Evolutionary conservation across 2,797 vertebrate species (phyloP).

Genomic region (Miichthys miiuy): DNA sequence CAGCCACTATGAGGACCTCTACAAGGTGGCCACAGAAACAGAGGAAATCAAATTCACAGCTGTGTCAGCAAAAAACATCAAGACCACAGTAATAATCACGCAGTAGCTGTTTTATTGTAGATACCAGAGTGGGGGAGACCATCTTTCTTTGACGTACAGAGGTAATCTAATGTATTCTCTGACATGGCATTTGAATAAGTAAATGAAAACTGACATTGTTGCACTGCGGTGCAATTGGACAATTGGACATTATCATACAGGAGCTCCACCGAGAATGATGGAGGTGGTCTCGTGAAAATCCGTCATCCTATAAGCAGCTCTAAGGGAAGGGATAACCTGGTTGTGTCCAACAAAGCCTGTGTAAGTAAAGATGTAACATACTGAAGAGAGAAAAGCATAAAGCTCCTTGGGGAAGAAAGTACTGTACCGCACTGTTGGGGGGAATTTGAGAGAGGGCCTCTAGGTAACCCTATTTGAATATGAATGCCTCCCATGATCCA

Average conservation of each 20-base stretch:
- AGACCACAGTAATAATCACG: conserved; percentile 54
- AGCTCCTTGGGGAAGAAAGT: conserved; percentile 50
- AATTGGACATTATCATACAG: conserved; percentile 7
- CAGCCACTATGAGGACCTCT: conserved; percentile 58
- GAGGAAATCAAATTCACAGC: conserved; percentile 66
- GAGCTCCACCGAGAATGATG: conserved; percentile 9
- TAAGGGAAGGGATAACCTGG: conserved; percentile 43
- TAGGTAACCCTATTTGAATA: conserved; percentile 80
- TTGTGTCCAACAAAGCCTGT: conserved; percentile 59
- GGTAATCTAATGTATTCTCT: conserved; percentile 47
- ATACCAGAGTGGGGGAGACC: conserved; percentile 48
- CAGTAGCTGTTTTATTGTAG: conserved; percentile 61
- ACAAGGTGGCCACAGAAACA: conserved; percentile 59
- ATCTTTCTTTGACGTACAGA: conserved; percentile 56
- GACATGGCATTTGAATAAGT: conserved; percentile 24
- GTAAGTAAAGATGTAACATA: conserved; percentile 71
- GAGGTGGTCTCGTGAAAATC: conserved; percentile 32
- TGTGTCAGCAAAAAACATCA: conserved; percentile 73
- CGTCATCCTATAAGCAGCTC: conserved; percentile 50
- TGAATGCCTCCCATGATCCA: conserved; percentile 79
- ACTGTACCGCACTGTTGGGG: conserved; percentile 48
- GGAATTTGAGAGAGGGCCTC: conserved; percentile 52
- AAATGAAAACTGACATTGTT: conserved; percentile 51
- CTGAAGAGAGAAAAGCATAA: conserved; percentile 52
- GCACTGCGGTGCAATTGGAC: conserved; percentile 8